Percentiles rank a stretch among this genome's conserved stretches.
phyloP scores from a whole-genome alignment of 2,113 vertebrate genomes.

The Sprattus sprattus region DNA sequence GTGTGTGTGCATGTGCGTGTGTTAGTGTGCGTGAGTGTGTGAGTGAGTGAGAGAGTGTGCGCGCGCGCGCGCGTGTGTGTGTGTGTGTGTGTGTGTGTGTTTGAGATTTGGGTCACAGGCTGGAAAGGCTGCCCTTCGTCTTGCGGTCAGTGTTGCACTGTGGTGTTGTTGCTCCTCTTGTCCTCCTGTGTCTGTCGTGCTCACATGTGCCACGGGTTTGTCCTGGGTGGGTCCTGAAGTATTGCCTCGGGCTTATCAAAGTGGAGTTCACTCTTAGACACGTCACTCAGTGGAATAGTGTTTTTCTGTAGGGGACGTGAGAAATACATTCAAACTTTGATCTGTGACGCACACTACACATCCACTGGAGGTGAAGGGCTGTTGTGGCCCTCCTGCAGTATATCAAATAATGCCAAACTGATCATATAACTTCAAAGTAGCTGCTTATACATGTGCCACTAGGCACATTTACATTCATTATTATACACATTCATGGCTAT shows the following conservation, averaged over 20 bases:
- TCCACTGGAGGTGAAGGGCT: neutral
- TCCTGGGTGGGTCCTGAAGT: conserved; percentile 20
- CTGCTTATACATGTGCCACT: too few species aligned
- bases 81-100: conserved; percentile 2
- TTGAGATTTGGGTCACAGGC: neutral
- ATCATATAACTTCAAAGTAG: too few species aligned
- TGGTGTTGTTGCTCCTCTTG: neutral
- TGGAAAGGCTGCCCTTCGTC: neutral
- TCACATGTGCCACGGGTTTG: conserved; percentile 1
- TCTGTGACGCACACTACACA: neutral
- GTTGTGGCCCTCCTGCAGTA: neutral
- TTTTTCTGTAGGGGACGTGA: neutral
- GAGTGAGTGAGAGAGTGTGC: neutral
- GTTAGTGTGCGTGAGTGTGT: neutral
- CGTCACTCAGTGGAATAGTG: neutral
- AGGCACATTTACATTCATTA: neutral
- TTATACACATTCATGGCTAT: neutral
- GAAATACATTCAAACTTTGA: neutral
- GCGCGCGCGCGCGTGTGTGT: neutral
- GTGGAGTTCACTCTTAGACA: neutral
- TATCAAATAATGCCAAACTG: neutral
- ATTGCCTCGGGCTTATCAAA: too few species aligned
- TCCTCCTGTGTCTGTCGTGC: conserved; percentile 15
- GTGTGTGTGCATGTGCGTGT: conserved; percentile 8
- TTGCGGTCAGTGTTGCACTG: neutral